These are phyloP conservation scores for Orgyia antiqua DNA, from an alignment of 2,888 invertebrate species.

Conservation along the genomic window DNA sequence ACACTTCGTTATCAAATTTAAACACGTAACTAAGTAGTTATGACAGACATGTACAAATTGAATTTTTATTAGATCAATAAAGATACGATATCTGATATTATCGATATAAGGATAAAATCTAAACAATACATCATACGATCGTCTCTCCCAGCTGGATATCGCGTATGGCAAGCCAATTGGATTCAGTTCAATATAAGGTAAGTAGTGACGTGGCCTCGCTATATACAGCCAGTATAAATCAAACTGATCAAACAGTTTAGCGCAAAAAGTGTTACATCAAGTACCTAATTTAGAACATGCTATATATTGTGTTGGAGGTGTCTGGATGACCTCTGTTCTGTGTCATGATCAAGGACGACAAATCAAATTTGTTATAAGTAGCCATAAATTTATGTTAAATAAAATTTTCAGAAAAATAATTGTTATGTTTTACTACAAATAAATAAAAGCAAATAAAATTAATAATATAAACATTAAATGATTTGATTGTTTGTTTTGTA, in stretches of 20 bases:
- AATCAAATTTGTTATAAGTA: too few relatives aligned
- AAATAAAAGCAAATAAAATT: too few relatives aligned
- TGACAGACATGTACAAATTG: not conserved
- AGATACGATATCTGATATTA: not conserved
- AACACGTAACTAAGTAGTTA: not conserved
- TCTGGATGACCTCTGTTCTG: too few relatives aligned
- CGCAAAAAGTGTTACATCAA: slow-evolving; percentile 13
- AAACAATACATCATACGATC: slow-evolving; percentile 12
- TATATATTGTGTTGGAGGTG: too few relatives aligned
- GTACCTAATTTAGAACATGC: slow-evolving; percentile 8
- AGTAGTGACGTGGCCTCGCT: slow-evolving; percentile 12
- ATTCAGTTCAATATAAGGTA: slow-evolving; percentile 20
- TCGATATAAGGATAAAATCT: slow-evolving; percentile 1
- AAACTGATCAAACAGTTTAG: slow-evolving; percentile 10
- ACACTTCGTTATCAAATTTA: too few relatives aligned
- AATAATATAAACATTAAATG: too few relatives aligned
- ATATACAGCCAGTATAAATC: slow-evolving; percentile 14
- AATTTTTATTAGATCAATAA: not conserved
- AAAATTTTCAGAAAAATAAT: too few relatives aligned
- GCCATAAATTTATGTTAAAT: too few relatives aligned
- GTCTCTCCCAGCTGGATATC: slow-evolving; percentile 8
- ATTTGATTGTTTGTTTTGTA: too few relatives aligned
- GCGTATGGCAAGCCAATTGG: slow-evolving; percentile 5
- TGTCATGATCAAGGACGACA: too few relatives aligned
- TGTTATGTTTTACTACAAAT: too few relatives aligned